phyloP scores from a whole-genome alignment of 1,140 invertebrate genomes.

The Aphaenogaster rudis region DNA sequence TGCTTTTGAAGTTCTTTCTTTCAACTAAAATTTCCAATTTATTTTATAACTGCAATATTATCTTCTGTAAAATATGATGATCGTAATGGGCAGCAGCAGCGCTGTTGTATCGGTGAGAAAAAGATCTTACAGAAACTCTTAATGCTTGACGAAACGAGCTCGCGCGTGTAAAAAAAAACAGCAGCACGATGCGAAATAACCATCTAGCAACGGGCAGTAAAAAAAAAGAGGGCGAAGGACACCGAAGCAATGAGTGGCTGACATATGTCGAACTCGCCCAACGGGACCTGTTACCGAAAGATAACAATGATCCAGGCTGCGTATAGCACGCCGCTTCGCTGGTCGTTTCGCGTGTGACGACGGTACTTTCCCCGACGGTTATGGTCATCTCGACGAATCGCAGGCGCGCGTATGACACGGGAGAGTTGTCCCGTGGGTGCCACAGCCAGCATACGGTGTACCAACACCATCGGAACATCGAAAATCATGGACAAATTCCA shows the following conservation, averaged over 20 bases:
- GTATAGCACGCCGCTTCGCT: neutral
- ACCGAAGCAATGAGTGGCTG: constrained; percentile 27
- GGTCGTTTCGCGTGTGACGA: constrained; percentile 59
- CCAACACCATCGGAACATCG: neutral
- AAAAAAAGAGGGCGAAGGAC: neutral
- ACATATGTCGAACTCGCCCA: constrained; percentile 23
- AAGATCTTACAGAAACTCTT: neutral
- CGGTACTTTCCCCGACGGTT: constrained; percentile 46
- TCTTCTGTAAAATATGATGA: neutral
- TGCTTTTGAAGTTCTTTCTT: neutral
- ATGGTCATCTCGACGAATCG: constrained; percentile 63
- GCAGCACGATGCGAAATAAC: neutral
- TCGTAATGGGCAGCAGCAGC: neutral
- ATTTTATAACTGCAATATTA: neutral
- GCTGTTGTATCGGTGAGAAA: neutral
- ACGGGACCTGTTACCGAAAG: constrained; percentile 66
- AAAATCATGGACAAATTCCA: constrained; percentile 65
- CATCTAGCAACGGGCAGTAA: constrained; percentile 20
- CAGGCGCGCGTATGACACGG: neutral
- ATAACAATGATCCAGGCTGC: constrained; percentile 68
- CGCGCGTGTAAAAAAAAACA: neutral
- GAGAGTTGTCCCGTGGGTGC: constrained; percentile 39
- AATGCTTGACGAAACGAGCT: constrained; percentile 5
- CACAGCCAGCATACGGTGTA: neutral
- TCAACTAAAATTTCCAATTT: neutral